phyloP scores from a whole-genome alignment of 1,140 invertebrate species.

The Anoplolepis gracilipes region DNA sequence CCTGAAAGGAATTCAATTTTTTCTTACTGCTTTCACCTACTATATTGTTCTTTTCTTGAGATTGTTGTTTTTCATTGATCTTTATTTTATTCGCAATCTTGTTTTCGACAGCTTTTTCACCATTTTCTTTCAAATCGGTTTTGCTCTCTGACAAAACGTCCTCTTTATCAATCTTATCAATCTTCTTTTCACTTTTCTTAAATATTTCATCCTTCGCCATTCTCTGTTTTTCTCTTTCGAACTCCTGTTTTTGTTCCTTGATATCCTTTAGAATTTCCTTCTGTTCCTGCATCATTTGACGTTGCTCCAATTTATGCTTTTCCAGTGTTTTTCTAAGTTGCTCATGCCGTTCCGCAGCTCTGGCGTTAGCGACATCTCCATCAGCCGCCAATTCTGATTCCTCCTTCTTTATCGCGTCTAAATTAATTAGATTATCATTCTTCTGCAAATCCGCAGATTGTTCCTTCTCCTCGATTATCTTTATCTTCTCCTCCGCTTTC shows the following conservation, averaged over 20 bases:
- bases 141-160: not conserved
- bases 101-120: not conserved
- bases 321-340: conserved; percentile 87
- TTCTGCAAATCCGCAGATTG: conserved; percentile 66
- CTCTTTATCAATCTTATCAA: conserved; percentile 18
- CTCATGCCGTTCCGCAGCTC: conserved; percentile 81
- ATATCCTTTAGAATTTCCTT: conserved; percentile 87
- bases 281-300: conserved; percentile 87
- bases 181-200: conserved; percentile 7
- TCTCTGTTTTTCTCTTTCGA: conserved; percentile 81
- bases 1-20: not conserved
- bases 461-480: conserved; percentile 83
- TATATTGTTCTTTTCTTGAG: not conserved
- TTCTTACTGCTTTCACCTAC: not conserved
- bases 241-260: conserved; percentile 85
- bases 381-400: conserved; percentile 83
- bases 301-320: conserved; percentile 87
- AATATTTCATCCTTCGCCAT: conserved; percentile 42
- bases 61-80: conserved; percentile 18
- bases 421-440: conserved; percentile 81
- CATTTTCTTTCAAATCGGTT: not conserved
- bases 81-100: not conserved
- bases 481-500: conserved; percentile 82
- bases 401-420: conserved; percentile 85
- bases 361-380: conserved; percentile 70